phyloP scores from a whole-genome alignment of 2,113 vertebrate species.

The Puntigrus tetrazona region DNA sequence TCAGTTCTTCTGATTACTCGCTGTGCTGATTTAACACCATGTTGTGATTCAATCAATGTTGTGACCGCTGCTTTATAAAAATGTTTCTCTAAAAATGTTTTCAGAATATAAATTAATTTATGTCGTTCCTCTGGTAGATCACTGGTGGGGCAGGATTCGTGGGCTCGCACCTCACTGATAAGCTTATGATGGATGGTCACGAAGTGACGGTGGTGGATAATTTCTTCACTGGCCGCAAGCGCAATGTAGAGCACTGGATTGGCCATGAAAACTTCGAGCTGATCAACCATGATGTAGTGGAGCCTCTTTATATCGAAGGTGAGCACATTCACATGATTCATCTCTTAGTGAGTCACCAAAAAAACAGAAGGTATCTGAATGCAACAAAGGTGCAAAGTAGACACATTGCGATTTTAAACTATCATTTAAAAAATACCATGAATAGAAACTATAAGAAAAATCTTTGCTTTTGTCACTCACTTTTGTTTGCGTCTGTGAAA shows the following conservation, averaged over 20 bases:
- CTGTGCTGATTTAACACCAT: background rate
- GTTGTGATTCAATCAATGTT: background rate
- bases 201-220: slow-evolving; percentile 99
- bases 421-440: no score
- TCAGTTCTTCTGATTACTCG: background rate
- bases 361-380: background rate
- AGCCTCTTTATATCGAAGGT: slow-evolving; percentile 98
- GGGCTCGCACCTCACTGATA: slow-evolving; percentile 97
- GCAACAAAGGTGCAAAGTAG: background rate
- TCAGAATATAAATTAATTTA: background rate
- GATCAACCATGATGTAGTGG: slow-evolving; percentile 98
- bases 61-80: background rate
- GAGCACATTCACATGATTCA: slow-evolving; percentile 50
- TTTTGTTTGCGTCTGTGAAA: background rate
- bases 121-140: slow-evolving; percentile 76
- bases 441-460: no score
- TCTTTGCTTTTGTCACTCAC: no score
- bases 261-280: slow-evolving; percentile 99
- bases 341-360: background rate
- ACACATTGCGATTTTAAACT: no score
- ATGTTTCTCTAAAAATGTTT: background rate
- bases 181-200: slow-evolving; percentile 99
- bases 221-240: slow-evolving; percentile 98
- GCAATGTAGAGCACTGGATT: slow-evolving; percentile 99
- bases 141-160: slow-evolving; percentile 98